Evolutionary conservation across 1,140 invertebrate genomes (phyloP).

Genomic region (Octopus bimaculoides): DNA sequence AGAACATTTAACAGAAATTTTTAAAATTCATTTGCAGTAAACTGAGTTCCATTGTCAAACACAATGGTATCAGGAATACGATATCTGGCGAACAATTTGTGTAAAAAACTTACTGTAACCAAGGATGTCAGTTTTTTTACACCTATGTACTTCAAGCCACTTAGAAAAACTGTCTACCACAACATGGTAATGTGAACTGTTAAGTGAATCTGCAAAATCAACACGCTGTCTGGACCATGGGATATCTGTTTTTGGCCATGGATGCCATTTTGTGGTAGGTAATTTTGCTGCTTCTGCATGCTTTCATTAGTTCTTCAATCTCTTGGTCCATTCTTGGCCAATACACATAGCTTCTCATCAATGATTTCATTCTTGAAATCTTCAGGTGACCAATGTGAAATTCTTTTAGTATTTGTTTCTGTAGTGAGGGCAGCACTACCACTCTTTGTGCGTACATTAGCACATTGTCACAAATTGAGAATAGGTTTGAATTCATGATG

Average conservation of each 20-base stretch:
- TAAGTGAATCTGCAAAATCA: background rate
- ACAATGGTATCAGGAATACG: no score
- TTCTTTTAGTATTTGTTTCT: constrained; percentile 46
- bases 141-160: background rate
- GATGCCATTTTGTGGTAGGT: constrained; percentile 24
- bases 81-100: no score
- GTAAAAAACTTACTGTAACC: no score
- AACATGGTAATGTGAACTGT: background rate
- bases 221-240: background rate
- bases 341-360: constrained; percentile 60
- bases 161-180: background rate
- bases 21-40: no score
- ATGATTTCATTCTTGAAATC: constrained; percentile 61
- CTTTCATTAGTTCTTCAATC: constrained; percentile 53
- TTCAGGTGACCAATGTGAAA: constrained; percentile 60
- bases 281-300: constrained; percentile 46
- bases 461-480: constrained; percentile 1
- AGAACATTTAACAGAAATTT: no score
- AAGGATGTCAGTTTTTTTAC: no score
- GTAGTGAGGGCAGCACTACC: constrained; percentile 55
- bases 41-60: no score
- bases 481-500: background rate
- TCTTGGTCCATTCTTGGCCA: constrained; percentile 60
- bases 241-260: constrained; percentile 23
- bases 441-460: constrained; percentile 28